Conservation (phyloP, 2,888 invertebrate species). For the Polietes domitor region DNA sequence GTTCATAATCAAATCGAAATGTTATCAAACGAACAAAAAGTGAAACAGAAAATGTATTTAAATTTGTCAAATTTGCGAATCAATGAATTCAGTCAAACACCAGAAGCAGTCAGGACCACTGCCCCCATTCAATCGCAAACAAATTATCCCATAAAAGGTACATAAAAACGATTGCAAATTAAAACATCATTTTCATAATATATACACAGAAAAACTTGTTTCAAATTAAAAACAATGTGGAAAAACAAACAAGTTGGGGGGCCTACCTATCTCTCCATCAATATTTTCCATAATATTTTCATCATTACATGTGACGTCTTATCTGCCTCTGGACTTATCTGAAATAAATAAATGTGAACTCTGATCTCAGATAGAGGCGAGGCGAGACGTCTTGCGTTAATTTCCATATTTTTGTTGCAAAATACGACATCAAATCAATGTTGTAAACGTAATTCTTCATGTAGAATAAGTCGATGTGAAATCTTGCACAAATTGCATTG, state of each 20-base stretch:
- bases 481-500: not conserved
- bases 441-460: not conserved
- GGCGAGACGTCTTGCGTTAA: not conserved
- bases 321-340: conserved; percentile 46
- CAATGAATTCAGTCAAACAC: conserved; percentile 21
- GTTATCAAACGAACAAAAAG: not conserved
- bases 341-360: conserved; percentile 38
- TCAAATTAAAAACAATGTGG: not conserved
- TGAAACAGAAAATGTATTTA: not conserved
- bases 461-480: not conserved
- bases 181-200: not conserved
- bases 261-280: not conserved
- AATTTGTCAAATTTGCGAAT: not conserved
- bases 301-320: conserved; percentile 29
- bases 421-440: not conserved
- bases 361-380: conserved; percentile 51
- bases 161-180: not conserved
- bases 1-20: not conserved
- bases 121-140: not conserved
- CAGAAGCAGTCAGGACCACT: not conserved
- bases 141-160: not conserved
- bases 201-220: no score
- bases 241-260: not conserved
- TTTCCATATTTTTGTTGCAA: not conserved
- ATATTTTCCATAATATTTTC: not conserved